phyloP scores from a whole-genome alignment of 30 jellyfish, hydroid and myxozoan species.

The Hydractinia echinata region DNA sequence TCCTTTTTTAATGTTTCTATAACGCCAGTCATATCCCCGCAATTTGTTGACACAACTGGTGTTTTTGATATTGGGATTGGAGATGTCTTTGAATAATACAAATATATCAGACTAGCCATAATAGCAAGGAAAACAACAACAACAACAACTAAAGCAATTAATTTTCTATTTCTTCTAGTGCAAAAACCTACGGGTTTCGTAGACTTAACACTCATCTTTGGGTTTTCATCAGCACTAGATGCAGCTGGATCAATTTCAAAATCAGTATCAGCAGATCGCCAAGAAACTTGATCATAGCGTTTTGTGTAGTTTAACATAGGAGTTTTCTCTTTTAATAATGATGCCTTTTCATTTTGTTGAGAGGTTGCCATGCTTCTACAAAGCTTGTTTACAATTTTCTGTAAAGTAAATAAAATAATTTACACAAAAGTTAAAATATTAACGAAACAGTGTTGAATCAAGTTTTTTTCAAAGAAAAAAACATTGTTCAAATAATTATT shows the following conservation, averaged over 20 bases:
- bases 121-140: conserved; percentile 23
- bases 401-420: no score
- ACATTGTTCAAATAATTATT: no score
- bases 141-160: conserved; percentile 32
- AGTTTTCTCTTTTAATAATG: conserved; percentile 17
- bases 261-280: conserved; percentile 50
- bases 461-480: no score
- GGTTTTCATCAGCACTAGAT: neutral
- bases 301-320: conserved; percentile 27
- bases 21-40: conserved; percentile 27
- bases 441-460: no score
- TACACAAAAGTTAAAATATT: no score
- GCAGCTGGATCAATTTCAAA: conserved; percentile 35
- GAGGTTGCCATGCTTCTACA: no score
- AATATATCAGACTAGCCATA: conserved; percentile 32
- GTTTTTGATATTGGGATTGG: neutral
- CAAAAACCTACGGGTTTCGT: neutral
- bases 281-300: conserved; percentile 47
- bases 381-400: no score
- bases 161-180: conserved; percentile 24
- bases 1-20: conserved; percentile 10
- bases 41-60: conserved; percentile 17
- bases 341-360: neutral
- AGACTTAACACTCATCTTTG: neutral
- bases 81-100: conserved; percentile 23